Percentiles rank a stretch among this genome's conserved stretches.
Evolutionary conservation across 2,797 vertebrate species (phyloP).

Genomic region (Parambassis ranga): DNA sequence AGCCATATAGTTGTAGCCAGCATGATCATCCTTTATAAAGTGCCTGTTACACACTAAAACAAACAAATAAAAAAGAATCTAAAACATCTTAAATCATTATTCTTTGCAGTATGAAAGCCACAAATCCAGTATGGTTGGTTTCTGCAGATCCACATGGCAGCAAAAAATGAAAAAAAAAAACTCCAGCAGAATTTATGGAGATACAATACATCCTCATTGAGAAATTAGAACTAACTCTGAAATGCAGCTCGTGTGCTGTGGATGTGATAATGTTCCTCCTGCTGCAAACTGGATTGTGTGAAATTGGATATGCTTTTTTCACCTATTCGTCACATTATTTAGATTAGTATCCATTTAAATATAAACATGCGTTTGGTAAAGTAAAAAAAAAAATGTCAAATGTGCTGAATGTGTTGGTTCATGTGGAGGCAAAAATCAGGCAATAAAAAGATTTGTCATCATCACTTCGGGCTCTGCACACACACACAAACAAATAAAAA

Average conservation of each 20-base stretch:
- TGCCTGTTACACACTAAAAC: no score
- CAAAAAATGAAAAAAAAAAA: not conserved
- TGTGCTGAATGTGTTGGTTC: not conserved
- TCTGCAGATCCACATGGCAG: not conserved
- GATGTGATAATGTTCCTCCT: not conserved
- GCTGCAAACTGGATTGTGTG: not conserved
- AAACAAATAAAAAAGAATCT: no score
- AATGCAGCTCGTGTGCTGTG: not conserved
- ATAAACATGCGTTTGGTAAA: not conserved
- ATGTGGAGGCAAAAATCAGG: not conserved
- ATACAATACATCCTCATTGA: not conserved
- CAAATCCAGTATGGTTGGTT: not conserved
- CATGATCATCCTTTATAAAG: no score
- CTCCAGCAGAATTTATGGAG: not conserved
- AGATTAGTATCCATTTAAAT: not conserved
- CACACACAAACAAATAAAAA: no score
- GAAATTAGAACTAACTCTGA: not conserved
- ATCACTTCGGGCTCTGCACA: not conserved
- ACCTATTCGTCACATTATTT: not conserved
- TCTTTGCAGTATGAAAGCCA: not conserved
- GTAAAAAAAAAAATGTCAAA: not conserved
- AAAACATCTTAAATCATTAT: not conserved
- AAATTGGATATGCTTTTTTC: not conserved
- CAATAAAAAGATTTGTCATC: not conserved
- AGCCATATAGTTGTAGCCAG: no score